phyloP scores from a whole-genome alignment of 2,888 invertebrate genomes.

The Caenorhabditis sp. region DNA sequence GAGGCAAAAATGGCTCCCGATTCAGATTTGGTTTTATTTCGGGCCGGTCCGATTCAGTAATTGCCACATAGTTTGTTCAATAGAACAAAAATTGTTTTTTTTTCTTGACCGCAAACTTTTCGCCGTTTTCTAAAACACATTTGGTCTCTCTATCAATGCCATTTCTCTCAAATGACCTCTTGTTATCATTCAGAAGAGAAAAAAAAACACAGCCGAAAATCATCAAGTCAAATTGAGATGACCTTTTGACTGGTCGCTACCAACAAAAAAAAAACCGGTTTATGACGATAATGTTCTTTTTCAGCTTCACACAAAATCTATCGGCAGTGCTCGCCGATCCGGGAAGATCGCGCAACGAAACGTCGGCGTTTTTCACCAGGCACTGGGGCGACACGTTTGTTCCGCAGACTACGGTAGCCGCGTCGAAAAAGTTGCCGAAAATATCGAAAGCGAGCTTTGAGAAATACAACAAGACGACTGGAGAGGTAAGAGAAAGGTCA shows the following conservation, averaged over 20 bases:
- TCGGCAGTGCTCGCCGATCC: conserved; percentile 68
- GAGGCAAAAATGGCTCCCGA: too few species aligned
- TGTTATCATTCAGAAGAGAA: neutral
- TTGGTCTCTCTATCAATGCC: neutral
- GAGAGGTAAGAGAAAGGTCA: conserved; percentile 43
- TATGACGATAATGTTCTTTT: conserved; percentile 22
- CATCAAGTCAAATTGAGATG: neutral
- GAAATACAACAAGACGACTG: conserved; percentile 77
- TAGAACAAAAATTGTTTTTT: too few species aligned
- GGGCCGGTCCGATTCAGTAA: too few species aligned
- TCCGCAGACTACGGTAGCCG: conserved; percentile 80
- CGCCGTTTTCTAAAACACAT: neutral
- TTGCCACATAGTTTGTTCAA: too few species aligned
- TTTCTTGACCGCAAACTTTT: neutral
- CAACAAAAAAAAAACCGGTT: neutral
- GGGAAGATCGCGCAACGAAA: conserved; percentile 80
- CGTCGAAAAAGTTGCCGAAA: conserved; percentile 79
- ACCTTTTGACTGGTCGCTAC: neutral
- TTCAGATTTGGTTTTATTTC: too few species aligned
- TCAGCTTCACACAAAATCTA: conserved; percentile 68
- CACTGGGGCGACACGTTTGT: conserved; percentile 96
- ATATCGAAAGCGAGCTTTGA: conserved; percentile 87
- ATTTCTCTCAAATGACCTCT: neutral
- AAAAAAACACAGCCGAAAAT: neutral
- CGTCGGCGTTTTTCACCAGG: conserved; percentile 89